Base-by-base conservation (phyloP, 2,797 vertebrate genomes). In the Lophura swinhoii region DNA sequence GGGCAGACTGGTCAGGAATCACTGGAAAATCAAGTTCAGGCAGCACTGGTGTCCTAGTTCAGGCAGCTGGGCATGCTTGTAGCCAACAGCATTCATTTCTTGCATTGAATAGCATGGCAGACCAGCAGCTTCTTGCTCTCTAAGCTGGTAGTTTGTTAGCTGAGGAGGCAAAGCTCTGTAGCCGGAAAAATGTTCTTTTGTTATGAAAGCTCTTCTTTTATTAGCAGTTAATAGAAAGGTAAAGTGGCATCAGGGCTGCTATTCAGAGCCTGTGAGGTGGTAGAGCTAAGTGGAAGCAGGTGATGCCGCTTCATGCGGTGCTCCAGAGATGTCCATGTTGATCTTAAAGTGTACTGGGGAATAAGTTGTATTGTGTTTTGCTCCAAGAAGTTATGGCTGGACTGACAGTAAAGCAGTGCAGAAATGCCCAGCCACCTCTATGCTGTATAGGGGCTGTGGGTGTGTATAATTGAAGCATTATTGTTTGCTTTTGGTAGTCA, bases 401-500 rank as follows among this genome's bases (percentile, higher is more conserved):
- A 10, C 46, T 77, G 49, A 43, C 4, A 10, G 3, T 9, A 84
- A 24, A 70, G 21, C 5, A 24, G 22, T 3, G 2, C 24, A 33
- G n/a, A 29, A 33, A 26, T 88, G 31, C 49, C 33, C 24, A 5
- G 12, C 37, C 60, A 10, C 28, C 26, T 17, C 33, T 77, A 0
- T 71, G 21, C 20, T 58, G 0, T 49, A 22, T 12, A 15, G 14
- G 10, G 58, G 13, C 9, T 24, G 9, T 5, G 28, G 53, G 9
- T 33, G 7, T 48, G 12, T 44, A 7, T 33, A 4, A 73, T 6
- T 68, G 35, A 67, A 79, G 22, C 21, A 18, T 69, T 86, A 17
- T 31, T 21, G 3, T 8, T 28, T 62, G 13, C 9, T 81, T 14
- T 72, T 0, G 0, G 3, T 60, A 82, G 23, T 71, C 70, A 33